Conservation (phyloP, 2,113 vertebrate genomes). For the Pyrgilauda ruficollis region DNA sequence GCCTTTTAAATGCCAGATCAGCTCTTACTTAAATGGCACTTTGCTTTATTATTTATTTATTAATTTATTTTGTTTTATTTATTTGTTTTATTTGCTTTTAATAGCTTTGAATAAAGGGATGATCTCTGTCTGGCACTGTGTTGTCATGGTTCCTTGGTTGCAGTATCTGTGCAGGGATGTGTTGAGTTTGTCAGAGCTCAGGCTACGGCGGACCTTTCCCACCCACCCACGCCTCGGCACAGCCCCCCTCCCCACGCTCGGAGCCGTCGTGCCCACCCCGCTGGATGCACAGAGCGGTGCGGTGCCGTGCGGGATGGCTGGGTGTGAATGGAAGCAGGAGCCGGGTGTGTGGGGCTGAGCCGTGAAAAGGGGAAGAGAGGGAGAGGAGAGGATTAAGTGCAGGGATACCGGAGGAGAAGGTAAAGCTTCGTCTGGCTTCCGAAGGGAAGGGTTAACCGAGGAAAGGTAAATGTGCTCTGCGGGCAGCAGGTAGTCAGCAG, state of each 20-base stretch:
- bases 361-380: not conserved
- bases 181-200: not conserved
- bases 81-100: slow-evolving; percentile 3
- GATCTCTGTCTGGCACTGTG: not conserved
- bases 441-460: not conserved
- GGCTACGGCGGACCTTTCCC: not conserved
- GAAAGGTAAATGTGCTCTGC: not conserved
- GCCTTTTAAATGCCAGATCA: slow-evolving; percentile 31
- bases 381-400: not conserved
- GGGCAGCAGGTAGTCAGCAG: not conserved
- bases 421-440: not conserved
- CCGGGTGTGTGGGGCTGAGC: not conserved
- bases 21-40: slow-evolving; percentile 36
- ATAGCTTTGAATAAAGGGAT: not conserved
- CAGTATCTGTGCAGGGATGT: not conserved
- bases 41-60: slow-evolving; percentile 25
- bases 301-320: not conserved
- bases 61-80: not conserved
- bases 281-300: not conserved
- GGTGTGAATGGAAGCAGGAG: not conserved
- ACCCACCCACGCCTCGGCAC: fast-evolving
- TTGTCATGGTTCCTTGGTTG: not conserved
- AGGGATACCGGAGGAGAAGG: not conserved
- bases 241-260: fast-evolving
- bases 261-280: fast-evolving